A percentile compares a stretch with the other conserved stretches of the same genome.
These are phyloP conservation scores for Echinometra lucunter DNA, from an alignment of 53 echinoderm and acorn worm genomes.

Conservation along the genomic window DNA sequence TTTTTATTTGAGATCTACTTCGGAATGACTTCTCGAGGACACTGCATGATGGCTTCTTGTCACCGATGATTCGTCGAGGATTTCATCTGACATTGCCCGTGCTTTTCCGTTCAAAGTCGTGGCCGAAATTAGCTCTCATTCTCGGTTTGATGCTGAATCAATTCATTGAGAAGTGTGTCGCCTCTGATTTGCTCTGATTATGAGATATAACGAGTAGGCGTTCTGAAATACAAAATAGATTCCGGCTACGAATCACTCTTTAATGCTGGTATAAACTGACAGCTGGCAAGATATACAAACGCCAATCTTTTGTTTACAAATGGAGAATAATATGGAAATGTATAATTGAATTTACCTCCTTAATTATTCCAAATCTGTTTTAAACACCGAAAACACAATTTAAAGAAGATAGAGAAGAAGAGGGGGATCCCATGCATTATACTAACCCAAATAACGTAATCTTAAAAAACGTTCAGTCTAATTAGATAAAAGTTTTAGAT, in stretches of 20 bases:
- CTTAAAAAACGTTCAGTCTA: no score
- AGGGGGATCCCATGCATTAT: no score
- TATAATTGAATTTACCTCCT: no score
- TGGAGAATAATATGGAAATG: no score
- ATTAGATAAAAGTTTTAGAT: no score
- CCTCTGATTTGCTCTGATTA: background rate
- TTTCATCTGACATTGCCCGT: constrained; percentile 17
- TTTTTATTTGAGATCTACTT: constrained; percentile 14
- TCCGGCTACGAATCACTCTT: background rate
- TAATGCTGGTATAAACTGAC: background rate
- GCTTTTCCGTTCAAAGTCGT: constrained; percentile 9
- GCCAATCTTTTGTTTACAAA: no score
- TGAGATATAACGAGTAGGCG: background rate
- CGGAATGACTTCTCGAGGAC: constrained; percentile 28
- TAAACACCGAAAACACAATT: no score
- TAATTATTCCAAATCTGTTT: no score
- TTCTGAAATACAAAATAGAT: background rate
- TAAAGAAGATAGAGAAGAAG: no score
- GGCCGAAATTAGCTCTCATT: constrained; percentile 54
- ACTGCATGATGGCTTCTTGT: background rate
- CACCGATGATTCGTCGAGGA: constrained; percentile 39
- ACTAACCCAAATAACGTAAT: no score
- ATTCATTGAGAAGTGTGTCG: constrained; percentile 37
- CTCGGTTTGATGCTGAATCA: background rate
- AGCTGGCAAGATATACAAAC: background rate